Evolutionary conservation across 2,888 invertebrate species (phyloP), one percentile per base, ranked within the genome.

Genomic region (Conus canariensis): DNA sequence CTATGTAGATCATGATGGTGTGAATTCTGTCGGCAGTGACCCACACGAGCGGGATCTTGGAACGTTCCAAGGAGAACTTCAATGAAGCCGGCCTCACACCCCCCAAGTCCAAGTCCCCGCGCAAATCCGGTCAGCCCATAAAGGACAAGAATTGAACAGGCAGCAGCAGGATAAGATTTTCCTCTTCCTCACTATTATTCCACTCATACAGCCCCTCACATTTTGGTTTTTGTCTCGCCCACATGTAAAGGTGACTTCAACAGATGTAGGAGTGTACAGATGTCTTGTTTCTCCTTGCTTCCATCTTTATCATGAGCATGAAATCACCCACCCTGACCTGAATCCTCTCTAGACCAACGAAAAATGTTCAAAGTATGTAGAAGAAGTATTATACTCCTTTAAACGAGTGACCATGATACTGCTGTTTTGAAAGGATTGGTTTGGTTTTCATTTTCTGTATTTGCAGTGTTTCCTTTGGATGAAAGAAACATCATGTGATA

Each of bases 31-130:
- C 74, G 90, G 12, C 90, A 91, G 91, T 91, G 85, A 77, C 58
- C 80, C 90, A 90, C 85, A 91, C 91, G 19, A 82, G 70, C 22
- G 74, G 87, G 82, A 89, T 90, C n/a, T 58, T 91, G 90, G 91
- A 91, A 30, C 88, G 87, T 25, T 91, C 91, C 67, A 90, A 91
- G 89, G 91, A 91, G 82, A 91, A 91, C 88, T 90, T 91, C 59
- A 89, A 91, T 59, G 58, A 88, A 67, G 88, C 90, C 22, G 91
- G 88, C 14, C 87, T 90, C n/a, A 70, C 87, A 5, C 67, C 87
- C 7, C 88, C 91, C 30, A 91, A 90, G 83, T 45, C 88, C 60
- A 91, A 91, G 82, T 90, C 91, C 14, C 82, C 90, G 45, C 80
- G 64, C 59, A 90, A 88, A 30, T 25, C 89, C 9, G 56, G 8